Base-by-base conservation (phyloP, 2,888 invertebrate species). In the Ophion costatus region DNA sequence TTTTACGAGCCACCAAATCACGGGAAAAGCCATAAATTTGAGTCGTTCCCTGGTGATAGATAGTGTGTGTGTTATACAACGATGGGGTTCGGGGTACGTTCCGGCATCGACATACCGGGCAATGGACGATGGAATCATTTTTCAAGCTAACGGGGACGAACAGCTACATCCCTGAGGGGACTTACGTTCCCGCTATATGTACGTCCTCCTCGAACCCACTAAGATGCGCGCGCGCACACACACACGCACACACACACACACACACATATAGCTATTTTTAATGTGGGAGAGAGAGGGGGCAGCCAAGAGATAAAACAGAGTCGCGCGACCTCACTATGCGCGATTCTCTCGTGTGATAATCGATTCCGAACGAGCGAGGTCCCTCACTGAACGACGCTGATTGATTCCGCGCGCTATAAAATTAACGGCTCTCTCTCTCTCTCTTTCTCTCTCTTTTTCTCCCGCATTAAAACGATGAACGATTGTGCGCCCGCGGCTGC, bases 341-440 rank as follows among this genome's bases (percentile, higher is more conserved):
- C 71, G 74, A 80, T 83, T 59, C 85, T 71, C 82, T 79, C 64
- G 81, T 79, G 79, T 76, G 83, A 86, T 88, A 87, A 88, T 89
- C 88, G 89, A 89, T 88, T 86, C 78, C 74, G 83, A 85, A 84
- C 80, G 86, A 87, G 83, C 86, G 83, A 85, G 86, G 82, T 83
- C 82, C 84, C 86, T 84, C 78, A 61, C 69, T 82, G 67, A 85
- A 86, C 79, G 87, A 84, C 86, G 85, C 84, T 84, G 88, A 90
- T 88, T 89, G 89, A 89, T 90, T 89, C 89, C 88, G 84, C 86
- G 87, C 84, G 84, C 87, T 85, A 76, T 85, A 87, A 90, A 91
- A 90, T 90, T 91, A 91, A 89, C 90, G 89, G 90, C 20, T 86
- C 88, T 87, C 88, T 86, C 70, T 78, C 75, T 64, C 66, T 73